phyloP scores from a whole-genome alignment of 2,888 invertebrate genomes.

The Nemapogon koenigi region DNA sequence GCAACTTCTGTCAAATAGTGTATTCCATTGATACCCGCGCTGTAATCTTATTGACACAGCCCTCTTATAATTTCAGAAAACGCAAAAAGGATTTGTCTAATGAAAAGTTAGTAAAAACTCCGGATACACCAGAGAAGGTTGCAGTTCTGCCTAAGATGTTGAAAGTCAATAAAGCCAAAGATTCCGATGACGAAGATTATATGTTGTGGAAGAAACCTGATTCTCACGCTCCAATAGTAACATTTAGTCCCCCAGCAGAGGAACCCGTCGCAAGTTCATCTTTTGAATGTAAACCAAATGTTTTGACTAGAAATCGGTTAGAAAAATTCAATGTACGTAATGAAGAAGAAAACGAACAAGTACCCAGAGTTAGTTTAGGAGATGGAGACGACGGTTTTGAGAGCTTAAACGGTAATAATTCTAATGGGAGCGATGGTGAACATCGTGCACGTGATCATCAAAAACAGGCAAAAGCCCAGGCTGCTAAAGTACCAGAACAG shows the following conservation, averaged over 20 bases:
- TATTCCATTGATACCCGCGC: neutral
- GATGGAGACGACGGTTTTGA: slow-evolving; percentile 85
- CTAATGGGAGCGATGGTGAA: slow-evolving; percentile 68
- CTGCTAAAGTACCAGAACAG: slow-evolving; percentile 2
- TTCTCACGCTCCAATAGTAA: slow-evolving; percentile 41
- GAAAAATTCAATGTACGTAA: slow-evolving; percentile 45
- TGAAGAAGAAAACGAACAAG: slow-evolving; percentile 30
- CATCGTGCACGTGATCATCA: slow-evolving; percentile 19
- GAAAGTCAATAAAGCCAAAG: slow-evolving; percentile 42
- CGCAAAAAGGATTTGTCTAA: slow-evolving; percentile 47
- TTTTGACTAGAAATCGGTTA: slow-evolving; percentile 49
- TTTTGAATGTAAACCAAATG: slow-evolving; percentile 37
- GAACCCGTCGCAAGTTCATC: slow-evolving; percentile 30
- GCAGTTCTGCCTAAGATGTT: slow-evolving; percentile 32
- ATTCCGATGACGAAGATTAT: slow-evolving; percentile 57
- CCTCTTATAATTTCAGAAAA: slow-evolving; percentile 41
- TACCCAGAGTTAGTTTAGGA: slow-evolving; percentile 34
- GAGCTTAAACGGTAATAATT: slow-evolving; percentile 83
- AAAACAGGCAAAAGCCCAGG: slow-evolving; percentile 20
- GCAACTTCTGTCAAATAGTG: too few relatives aligned
- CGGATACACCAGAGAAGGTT: slow-evolving; percentile 29
- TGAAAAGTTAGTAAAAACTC: slow-evolving; percentile 35
- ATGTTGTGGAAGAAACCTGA: slow-evolving; percentile 57
- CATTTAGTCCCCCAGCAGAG: slow-evolving; percentile 51
- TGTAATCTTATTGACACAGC: neutral